phyloP scores from a whole-genome alignment of 2,113 vertebrate genomes.

The Phaethon lepturus region DNA sequence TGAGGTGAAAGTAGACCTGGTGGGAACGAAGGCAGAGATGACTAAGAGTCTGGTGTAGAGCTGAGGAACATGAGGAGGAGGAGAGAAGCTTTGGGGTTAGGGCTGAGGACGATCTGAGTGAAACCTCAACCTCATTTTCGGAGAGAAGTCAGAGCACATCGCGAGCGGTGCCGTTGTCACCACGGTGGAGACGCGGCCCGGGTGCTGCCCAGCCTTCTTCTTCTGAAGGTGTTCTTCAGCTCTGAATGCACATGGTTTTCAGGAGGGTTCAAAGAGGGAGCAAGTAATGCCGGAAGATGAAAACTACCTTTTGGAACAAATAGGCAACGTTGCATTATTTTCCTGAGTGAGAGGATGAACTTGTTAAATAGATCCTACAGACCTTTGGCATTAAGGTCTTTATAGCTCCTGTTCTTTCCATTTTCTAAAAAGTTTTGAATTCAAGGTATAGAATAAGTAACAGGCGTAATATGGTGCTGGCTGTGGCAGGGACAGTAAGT shows the following conservation, averaged over 20 bases:
- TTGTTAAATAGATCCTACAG: not conserved
- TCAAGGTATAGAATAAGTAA: not conserved
- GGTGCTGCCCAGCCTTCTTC: not conserved
- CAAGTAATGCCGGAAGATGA: not conserved
- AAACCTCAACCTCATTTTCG: not conserved
- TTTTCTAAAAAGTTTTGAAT: not conserved
- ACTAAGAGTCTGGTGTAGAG: not conserved
- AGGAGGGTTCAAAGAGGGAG: not conserved
- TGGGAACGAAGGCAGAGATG: not conserved
- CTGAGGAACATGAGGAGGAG: not conserved
- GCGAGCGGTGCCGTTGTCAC: accelerated
- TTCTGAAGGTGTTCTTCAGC: not conserved
- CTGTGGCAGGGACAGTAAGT: not conserved
- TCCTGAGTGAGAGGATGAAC: not conserved
- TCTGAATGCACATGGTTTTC: no score
- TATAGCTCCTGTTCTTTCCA: not conserved
- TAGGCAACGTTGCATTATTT: not conserved
- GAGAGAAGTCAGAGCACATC: not conserved
- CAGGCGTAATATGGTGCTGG: not conserved
- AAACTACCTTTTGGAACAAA: not conserved
- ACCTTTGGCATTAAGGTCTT: not conserved
- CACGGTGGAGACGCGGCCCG: accelerated
- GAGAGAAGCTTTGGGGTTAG: not conserved
- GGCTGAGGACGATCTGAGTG: not conserved
- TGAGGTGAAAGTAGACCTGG: not conserved